These are phyloP conservation scores for Paragorgia papillata DNA, from an alignment of 92 coral and sea anemone genomes.

Conservation along the genomic window DNA sequence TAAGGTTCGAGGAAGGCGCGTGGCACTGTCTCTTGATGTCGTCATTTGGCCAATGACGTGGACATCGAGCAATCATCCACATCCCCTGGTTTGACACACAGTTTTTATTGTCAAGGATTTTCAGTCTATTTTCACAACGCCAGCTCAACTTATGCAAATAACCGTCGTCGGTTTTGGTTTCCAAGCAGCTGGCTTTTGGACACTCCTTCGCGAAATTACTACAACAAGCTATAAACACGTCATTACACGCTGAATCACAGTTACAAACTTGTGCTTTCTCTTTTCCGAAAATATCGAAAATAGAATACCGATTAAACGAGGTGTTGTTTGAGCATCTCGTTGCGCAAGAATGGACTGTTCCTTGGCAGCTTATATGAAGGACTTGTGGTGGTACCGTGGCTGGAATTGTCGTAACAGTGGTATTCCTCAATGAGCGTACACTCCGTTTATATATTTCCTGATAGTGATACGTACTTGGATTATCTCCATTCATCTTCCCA, in stretches of 20 bases:
- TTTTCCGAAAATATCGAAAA: neutral
- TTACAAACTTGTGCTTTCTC: neutral
- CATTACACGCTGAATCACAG: conserved; percentile 29
- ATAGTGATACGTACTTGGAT: too few relatives aligned
- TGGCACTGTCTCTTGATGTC: conserved; percentile 18
- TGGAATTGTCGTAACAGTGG: too few relatives aligned
- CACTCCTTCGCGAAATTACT: conserved; percentile 17
- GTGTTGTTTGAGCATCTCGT: neutral
- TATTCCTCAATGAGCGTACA: too few relatives aligned
- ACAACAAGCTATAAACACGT: conserved; percentile 24
- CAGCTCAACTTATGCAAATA: conserved; percentile 1
- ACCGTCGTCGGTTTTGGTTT: neutral
- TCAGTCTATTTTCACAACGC: conserved; percentile 15
- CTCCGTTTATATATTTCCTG: too few relatives aligned
- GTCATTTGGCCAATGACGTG: conserved; percentile 20
- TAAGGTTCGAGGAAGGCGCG: neutral
- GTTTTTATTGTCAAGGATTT: neutral
- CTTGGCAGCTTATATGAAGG: too few relatives aligned
- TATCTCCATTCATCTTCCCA: too few relatives aligned
- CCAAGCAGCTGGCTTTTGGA: neutral
- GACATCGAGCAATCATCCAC: conserved; percentile 40
- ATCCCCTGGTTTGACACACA: neutral
- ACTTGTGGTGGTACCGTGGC: too few relatives aligned
- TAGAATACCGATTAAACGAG: neutral
- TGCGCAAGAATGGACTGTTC: neutral